Evolutionary conservation across 2,888 invertebrate genomes (phyloP), one percentile per base, ranked within the genome.

Genomic region (Drosophila anomalata): DNA sequence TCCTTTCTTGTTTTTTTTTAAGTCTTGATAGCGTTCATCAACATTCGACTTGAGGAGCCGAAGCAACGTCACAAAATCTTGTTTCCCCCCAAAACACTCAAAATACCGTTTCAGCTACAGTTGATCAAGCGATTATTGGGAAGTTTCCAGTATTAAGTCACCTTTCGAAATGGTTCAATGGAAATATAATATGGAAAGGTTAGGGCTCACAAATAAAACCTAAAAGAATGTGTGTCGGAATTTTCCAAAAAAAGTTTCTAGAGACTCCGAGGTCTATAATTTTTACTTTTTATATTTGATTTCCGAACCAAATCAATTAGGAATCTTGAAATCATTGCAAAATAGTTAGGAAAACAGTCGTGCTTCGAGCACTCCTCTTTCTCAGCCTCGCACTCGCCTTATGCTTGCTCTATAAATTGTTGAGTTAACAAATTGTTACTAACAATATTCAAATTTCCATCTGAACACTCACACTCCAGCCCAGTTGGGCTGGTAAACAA

Each of bases 391-490:
- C 62, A 57, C 48, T 57, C 61, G 53, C 20, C 26, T 47, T 14
- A 36, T 36, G 33, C 26, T 47, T 42, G 41, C 54, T 59, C 41
- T 55, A 72, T 47, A 72, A 72, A 63, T 42, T 54, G 74, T 58
- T 65, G 48, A 77, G 53, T 60, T 68, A 85, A 75, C 79, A 77
- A 82, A 79, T 74, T 81, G 79, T 79, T 86, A 86, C 71, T 73
- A 77, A 56, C 78, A 68, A 74, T 78, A 77, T 77, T 83, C 70
- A 78, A 80, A 81, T 77, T 83, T 75, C 52, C 63, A 75, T 73
- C 59, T 50, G 50, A 60, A 31, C 26, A 71, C 60, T 50, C 62
- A 59, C 36, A 51, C 67, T 24, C 3, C 14, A 14, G 31, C 29
- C 29, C 39, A 31, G 26, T 52, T 51, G 53, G 54, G 59, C 55